Evolutionary conservation across 2,888 invertebrate genomes (phyloP).

Genomic region (Ectemnius lituratus): DNA sequence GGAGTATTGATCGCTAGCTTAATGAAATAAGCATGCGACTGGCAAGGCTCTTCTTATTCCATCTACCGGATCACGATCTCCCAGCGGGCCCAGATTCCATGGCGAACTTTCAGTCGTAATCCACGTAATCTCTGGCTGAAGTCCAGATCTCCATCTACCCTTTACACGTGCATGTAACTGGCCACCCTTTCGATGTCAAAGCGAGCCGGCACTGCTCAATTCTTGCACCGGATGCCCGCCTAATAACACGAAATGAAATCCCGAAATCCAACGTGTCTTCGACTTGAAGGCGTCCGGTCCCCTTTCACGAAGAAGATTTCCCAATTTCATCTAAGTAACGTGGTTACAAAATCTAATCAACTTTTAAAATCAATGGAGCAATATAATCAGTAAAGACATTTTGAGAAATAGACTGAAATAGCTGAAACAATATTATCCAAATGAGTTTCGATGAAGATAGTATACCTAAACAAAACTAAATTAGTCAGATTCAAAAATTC

Average conservation of each 20-base stretch:
- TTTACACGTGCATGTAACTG: background rate
- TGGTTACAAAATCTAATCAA: slow-evolving; percentile 47
- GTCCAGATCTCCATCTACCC: slow-evolving; percentile 30
- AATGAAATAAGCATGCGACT: too few species aligned
- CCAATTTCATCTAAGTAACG: slow-evolving; percentile 30
- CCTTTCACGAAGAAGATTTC: slow-evolving; percentile 17
- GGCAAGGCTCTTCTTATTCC: too few species aligned
- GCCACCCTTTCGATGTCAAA: too few species aligned
- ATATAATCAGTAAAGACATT: too few species aligned
- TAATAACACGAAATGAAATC: slow-evolving; percentile 44
- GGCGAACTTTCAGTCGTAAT: background rate
- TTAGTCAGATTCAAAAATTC: too few species aligned
- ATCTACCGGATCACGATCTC: too few species aligned
- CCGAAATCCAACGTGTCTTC: slow-evolving; percentile 3
- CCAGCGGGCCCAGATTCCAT: too few species aligned
- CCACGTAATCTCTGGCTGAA: slow-evolving; percentile 23
- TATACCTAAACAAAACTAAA: too few species aligned
- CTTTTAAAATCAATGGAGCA: slow-evolving; percentile 49
- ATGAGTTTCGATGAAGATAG: too few species aligned
- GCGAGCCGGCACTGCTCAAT: slow-evolving; percentile 1
- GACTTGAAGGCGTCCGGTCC: slow-evolving; percentile 14
- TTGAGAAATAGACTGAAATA: too few species aligned
- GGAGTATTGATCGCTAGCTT: background rate
- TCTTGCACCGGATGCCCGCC: slow-evolving; percentile 27
- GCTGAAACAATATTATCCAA: too few species aligned